Conservation (phyloP, 1,140 invertebrate species). For the Bombus pyrosoma region DNA sequence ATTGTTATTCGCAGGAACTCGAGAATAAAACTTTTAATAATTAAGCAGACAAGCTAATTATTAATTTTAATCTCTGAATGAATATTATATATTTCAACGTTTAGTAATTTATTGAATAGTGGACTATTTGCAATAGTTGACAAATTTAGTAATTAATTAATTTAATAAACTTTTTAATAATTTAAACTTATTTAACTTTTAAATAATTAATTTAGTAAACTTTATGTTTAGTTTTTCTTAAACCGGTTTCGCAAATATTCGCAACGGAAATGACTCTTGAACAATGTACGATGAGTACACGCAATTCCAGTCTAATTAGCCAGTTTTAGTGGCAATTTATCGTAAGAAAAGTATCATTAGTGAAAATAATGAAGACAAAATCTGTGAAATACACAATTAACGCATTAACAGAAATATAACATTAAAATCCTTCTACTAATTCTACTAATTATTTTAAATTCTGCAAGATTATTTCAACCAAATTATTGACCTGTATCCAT, state of each 20-base stretch:
- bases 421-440: neutral
- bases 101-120: neutral
- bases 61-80: neutral
- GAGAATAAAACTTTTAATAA: neutral
- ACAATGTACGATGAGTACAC: neutral
- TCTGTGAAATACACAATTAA: neutral
- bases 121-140: too few species aligned
- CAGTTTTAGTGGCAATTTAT: slow-evolving; percentile 18
- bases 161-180: too few species aligned
- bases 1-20: neutral
- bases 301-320: slow-evolving; percentile 15
- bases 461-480: neutral
- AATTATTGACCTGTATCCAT: too few species aligned
- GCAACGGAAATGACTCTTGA: neutral
- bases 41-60: neutral
- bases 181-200: too few species aligned
- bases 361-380: neutral
- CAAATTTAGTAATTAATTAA: neutral
- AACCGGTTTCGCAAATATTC: neutral
- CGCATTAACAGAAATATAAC: neutral
- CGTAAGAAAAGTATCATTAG: neutral
- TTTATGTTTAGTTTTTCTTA: slow-evolving; percentile 1
- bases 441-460: neutral
- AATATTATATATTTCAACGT: neutral
- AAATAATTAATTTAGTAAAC: too few species aligned